Evolutionary conservation across 1,140 invertebrate genomes (phyloP).

Genomic region (Drosophila sp.): DNA sequence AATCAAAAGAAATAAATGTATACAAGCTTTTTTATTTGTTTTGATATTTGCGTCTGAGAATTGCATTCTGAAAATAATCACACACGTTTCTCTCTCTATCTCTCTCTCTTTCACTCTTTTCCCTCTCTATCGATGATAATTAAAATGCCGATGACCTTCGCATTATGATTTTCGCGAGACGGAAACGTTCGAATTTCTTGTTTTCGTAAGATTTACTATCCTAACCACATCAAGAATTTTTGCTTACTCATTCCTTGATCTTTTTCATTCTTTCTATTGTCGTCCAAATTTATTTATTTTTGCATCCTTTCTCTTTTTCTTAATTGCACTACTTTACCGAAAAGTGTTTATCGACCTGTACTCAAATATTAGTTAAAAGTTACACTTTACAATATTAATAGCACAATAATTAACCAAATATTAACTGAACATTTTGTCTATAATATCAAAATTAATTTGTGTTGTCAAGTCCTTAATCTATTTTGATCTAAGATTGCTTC

Average conservation of each 20-base stretch:
- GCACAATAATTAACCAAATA: no score
- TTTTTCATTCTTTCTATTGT: conserved; percentile 32
- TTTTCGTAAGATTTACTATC: conserved; percentile 7
- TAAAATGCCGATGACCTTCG: conserved; percentile 56
- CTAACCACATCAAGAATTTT: conserved; percentile 20
- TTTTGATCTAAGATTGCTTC: background rate
- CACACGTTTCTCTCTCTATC: background rate
- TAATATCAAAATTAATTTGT: background rate
- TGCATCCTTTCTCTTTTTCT: conserved; percentile 3
- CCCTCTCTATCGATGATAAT: conserved; percentile 19
- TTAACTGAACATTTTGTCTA: background rate
- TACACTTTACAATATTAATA: no score
- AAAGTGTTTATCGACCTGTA: conserved; percentile 1
- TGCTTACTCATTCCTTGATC: conserved; percentile 50
- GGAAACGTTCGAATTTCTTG: conserved; percentile 27
- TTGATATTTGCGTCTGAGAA: conserved; percentile 50
- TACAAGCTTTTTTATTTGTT: conserved; percentile 29
- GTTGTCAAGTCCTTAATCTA: conserved; percentile 3
- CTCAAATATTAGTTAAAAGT: no score
- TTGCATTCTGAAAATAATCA: conserved; percentile 26
- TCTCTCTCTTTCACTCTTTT: conserved; percentile 2
- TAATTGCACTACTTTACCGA: background rate
- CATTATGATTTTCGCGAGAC: conserved; percentile 40
- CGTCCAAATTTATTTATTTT: conserved; percentile 24
- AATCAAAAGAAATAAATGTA: conserved; percentile 1